phyloP scores from a whole-genome alignment of 2,113 vertebrate genomes.

The Hippocampus mohnikei region DNA sequence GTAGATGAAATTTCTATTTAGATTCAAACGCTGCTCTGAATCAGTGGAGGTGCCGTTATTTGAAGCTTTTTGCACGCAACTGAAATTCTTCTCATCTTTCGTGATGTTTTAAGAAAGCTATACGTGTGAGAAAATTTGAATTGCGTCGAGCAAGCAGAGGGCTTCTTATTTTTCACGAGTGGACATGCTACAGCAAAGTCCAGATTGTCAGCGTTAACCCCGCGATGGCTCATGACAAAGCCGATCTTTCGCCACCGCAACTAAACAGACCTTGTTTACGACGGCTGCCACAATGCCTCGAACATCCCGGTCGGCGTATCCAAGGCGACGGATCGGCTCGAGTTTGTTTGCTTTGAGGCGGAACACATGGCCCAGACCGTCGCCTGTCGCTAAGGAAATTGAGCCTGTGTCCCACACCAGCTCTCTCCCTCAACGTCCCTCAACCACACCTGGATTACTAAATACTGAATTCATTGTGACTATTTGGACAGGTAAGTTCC shows the following conservation, averaged over 20 bases:
- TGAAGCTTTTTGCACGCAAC: neutral
- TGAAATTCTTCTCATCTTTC: neutral
- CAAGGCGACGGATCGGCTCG: constrained; percentile 60
- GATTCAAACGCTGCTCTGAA: neutral
- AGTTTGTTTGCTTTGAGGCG: constrained; percentile 51
- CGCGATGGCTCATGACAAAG: constrained; percentile 54
- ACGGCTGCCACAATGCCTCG: constrained; percentile 57
- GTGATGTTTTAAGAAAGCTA: neutral
- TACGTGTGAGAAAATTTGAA: neutral
- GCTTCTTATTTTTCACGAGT: constrained; percentile 7
- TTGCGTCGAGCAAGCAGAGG: too few relatives aligned
- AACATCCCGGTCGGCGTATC: constrained; percentile 56
- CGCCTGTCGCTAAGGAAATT: constrained; percentile 41
- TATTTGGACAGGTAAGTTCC: too few relatives aligned
- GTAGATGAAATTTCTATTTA: neutral
- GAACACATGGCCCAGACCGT: constrained; percentile 40
- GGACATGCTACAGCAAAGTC: constrained; percentile 30
- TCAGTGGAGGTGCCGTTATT: neutral
- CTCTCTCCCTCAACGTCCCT: neutral
- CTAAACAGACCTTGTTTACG: constrained; percentile 59
- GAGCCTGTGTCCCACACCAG: constrained; percentile 36
- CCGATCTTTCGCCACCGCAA: constrained; percentile 41
- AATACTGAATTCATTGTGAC: too few relatives aligned
- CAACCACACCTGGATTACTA: neutral
- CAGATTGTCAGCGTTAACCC: constrained; percentile 40